phyloP scores from a whole-genome alignment of 2,888 invertebrate species.

The Drosophila merina region DNA sequence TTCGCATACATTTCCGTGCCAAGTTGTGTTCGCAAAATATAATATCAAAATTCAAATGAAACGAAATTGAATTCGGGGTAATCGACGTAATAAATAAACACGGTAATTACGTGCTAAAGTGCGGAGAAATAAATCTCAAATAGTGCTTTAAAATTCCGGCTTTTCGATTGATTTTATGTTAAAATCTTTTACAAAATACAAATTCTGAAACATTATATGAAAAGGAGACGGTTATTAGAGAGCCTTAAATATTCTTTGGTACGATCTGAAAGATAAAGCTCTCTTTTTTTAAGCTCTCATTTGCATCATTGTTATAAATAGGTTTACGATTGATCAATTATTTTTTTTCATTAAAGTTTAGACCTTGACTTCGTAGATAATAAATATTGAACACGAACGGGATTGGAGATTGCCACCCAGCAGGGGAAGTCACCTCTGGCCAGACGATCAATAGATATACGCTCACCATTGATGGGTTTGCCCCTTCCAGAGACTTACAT shows the following conservation, averaged over 20 bases:
- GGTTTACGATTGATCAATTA: background rate
- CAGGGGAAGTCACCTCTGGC: background rate
- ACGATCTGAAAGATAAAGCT: no score
- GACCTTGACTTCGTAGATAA: conserved; percentile 2
- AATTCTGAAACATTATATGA: no score
- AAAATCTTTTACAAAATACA: no score
- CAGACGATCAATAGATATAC: conserved; percentile 13
- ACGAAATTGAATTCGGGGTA: background rate
- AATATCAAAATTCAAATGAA: background rate
- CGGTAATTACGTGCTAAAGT: background rate
- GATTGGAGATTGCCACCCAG: background rate
- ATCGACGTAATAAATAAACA: conserved; percentile 1
- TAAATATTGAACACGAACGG: background rate
- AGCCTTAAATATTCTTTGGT: no score
- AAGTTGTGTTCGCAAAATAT: conserved; percentile 6
- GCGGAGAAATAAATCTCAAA: background rate
- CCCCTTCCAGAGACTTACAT: conserved; percentile 5
- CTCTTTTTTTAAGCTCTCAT: background rate
- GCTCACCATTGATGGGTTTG: conserved; percentile 7
- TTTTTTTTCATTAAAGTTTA: background rate
- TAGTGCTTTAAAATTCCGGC: background rate
- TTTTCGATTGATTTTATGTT: no score
- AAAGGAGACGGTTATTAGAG: no score
- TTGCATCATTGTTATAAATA: conserved; percentile 1
- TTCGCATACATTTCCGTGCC: conserved; percentile 17